Conservation (phyloP, 2,888 invertebrate species). For the Yponomeuta sedellus region DNA sequence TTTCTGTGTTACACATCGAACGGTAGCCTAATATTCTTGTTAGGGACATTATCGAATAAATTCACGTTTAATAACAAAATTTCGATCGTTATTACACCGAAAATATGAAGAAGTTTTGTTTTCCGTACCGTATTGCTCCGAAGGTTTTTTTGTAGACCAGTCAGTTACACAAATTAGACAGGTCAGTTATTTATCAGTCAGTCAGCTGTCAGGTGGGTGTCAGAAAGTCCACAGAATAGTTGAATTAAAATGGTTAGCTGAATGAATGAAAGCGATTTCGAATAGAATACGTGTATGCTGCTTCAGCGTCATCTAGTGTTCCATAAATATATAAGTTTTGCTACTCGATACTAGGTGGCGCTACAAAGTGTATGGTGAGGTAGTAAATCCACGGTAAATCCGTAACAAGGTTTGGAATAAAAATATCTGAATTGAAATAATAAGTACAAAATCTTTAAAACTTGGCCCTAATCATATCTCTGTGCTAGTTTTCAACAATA, state of each 20-base stretch:
- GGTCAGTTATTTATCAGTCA: not conserved
- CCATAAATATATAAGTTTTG: not conserved
- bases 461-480: no score
- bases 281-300: not conserved
- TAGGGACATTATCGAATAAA: conserved; percentile 34
- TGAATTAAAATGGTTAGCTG: no score
- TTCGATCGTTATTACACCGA: not conserved
- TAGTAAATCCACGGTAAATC: no score
- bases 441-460: no score
- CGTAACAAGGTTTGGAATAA: no score
- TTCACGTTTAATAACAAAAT: not conserved
- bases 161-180: no score
- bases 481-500: no score
- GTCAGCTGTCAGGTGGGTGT: not conserved
- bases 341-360: conserved; percentile 3
- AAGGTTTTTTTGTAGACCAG: not conserved
- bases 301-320: not conserved
- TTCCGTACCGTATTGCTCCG: not conserved
- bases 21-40: conserved; percentile 33
- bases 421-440: no score
- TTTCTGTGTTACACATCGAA: conserved; percentile 36
- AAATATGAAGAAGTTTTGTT: not conserved
- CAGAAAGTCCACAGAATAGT: not conserved
- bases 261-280: no score
- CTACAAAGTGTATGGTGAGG: no score